These are phyloP conservation scores for Ptychobarbus kaznakovi DNA, from an alignment of 2,797 vertebrate species.

Conservation along the genomic window DNA sequence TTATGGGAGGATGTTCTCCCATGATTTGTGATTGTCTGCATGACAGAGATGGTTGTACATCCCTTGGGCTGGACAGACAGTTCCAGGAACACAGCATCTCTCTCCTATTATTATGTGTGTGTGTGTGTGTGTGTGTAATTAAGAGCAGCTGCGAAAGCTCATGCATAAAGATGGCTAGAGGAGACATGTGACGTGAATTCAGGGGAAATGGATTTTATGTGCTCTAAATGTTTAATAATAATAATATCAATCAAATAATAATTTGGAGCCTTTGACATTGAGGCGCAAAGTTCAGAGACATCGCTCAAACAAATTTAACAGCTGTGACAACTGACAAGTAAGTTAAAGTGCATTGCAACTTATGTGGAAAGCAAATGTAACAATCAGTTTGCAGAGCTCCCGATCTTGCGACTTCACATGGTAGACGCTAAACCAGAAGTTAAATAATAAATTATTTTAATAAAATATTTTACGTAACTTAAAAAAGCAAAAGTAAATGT, in stretches of 20 bases:
- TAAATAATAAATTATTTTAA: neutral
- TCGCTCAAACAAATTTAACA: too few species aligned
- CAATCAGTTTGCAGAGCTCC: too few species aligned
- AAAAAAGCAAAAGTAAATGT: neutral
- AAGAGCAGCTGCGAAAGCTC: constrained; percentile 24
- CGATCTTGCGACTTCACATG: too few species aligned
- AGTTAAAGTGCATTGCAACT: too few species aligned
- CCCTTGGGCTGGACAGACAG: neutral
- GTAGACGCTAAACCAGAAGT: too few species aligned
- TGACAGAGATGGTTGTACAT: neutral
- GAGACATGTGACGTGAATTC: neutral
- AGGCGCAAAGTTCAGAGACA: too few species aligned
- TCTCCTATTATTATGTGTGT: neutral
- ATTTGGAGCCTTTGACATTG: neutral
- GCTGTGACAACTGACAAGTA: too few species aligned
- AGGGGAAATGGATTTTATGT: neutral
- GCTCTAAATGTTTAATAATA: neutral
- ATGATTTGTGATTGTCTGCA: constrained; percentile 22
- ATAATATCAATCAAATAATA: neutral
- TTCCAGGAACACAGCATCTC: neutral
- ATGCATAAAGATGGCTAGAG: constrained; percentile 21
- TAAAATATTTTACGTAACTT: neutral
- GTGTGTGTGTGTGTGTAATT: constrained; percentile 29
- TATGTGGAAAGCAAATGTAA: too few species aligned
- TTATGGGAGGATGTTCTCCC: constrained; percentile 6